phyloP scores from a whole-genome alignment of 2,113 vertebrate species.

The Tenrec ecaudatus region DNA sequence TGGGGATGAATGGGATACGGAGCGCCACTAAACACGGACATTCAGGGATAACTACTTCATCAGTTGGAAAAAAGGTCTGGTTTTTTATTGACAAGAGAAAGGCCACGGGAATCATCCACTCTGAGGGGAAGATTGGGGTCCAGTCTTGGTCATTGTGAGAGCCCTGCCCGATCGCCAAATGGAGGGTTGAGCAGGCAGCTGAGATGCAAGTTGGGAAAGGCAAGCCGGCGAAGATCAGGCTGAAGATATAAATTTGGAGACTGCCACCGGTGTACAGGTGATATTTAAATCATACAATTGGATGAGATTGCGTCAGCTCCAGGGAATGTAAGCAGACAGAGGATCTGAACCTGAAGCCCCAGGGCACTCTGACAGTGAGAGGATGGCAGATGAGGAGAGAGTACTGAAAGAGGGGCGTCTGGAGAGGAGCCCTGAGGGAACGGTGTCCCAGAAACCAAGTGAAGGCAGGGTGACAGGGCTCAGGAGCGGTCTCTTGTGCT shows the following conservation, averaged over 20 bases:
- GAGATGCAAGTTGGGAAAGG: not conserved
- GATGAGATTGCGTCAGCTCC: not conserved
- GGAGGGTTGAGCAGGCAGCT: not conserved
- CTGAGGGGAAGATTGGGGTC: not conserved
- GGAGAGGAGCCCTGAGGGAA: not conserved
- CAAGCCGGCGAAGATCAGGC: not conserved
- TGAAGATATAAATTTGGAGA: not conserved
- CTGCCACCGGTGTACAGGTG: not conserved
- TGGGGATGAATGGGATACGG: not conserved
- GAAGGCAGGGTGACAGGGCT: not conserved
- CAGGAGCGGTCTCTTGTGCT: not conserved
- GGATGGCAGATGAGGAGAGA: not conserved
- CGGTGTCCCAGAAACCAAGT: not conserved
- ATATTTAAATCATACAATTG: constrained; percentile 11
- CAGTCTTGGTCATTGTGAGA: not conserved
- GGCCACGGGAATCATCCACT: not conserved
- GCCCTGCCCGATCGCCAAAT: not conserved
- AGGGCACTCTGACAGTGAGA: not conserved
- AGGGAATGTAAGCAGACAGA: not conserved
- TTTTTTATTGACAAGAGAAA: not conserved
- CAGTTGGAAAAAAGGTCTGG: not conserved
- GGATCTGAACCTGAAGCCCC: not conserved
- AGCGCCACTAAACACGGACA: not conserved
- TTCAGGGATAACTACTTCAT: not conserved
- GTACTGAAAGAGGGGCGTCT: not conserved